Evolutionary conservation across 2,888 invertebrate species (phyloP).

Genomic region (Polymixis flavicincta): DNA sequence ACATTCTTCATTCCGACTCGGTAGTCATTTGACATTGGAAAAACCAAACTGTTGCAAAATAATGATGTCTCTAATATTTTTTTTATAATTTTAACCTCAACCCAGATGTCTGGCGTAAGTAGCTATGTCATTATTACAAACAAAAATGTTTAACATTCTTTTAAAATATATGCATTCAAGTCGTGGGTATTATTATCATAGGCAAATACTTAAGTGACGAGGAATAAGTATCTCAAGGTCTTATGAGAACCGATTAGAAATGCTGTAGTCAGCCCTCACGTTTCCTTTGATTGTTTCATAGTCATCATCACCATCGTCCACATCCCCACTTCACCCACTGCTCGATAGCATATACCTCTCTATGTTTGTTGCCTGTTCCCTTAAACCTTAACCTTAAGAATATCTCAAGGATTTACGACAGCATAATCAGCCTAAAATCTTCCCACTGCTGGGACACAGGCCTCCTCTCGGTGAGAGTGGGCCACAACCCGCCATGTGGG

Average conservation of each 20-base stretch:
- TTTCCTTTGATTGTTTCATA: not conserved
- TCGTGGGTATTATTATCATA: constrained; percentile 17
- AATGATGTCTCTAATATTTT: not conserved
- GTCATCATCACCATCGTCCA: not conserved
- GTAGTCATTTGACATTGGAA: constrained; percentile 7
- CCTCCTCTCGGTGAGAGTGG: no score
- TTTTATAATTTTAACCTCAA: constrained; percentile 44
- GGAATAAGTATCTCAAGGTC: constrained; percentile 23
- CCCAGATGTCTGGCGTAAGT: constrained; percentile 41
- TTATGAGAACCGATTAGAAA: not conserved
- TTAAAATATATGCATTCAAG: constrained; percentile 20
- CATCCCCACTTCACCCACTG: not conserved
- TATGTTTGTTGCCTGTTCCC: not conserved
- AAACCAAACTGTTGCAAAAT: constrained; percentile 16
- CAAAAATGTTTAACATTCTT: constrained; percentile 2
- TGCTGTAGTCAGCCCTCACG: not conserved
- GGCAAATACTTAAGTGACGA: not conserved
- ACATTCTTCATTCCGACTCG: not conserved
- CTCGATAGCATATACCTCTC: not conserved
- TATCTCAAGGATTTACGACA: constrained; percentile 4
- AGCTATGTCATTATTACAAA: constrained; percentile 29
- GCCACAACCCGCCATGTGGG: no score
- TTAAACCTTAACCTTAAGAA: no score
- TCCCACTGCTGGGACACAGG: no score
- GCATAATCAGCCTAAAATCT: not conserved